Percentiles rank a stretch among this genome's conserved stretches.
These are phyloP conservation scores for Seriola aureovittata DNA, from an alignment of 2,113 vertebrate genomes.

Conservation along the genomic window DNA sequence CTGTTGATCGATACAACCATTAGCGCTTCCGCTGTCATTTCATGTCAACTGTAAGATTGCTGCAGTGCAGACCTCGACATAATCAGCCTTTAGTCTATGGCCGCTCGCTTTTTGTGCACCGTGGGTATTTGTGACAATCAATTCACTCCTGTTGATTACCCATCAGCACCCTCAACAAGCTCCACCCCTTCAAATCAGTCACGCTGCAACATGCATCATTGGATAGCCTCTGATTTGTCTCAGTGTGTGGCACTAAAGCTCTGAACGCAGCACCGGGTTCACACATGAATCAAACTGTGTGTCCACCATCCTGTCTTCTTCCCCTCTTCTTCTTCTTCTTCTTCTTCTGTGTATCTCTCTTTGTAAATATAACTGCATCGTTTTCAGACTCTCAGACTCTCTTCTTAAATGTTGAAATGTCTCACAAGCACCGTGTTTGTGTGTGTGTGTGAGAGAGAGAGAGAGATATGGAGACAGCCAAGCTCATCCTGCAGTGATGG, in stretches of 20 bases:
- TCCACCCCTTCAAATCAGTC: not conserved
- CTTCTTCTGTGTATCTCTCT: not conserved
- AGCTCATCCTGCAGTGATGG: constrained; percentile 47
- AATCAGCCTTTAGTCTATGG: not conserved
- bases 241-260: not conserved
- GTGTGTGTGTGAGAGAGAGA: constrained; percentile 6
- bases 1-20: not conserved
- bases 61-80: not conserved
- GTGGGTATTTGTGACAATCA: constrained; percentile 18
- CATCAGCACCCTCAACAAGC: not conserved
- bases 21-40: constrained; percentile 1
- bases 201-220: constrained; percentile 1
- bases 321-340: too few relatives aligned
- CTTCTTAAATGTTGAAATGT: constrained; percentile 4
- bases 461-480: constrained; percentile 12
- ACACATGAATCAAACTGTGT: not conserved
- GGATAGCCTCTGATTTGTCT: constrained; percentile 18
- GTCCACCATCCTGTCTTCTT: not conserved
- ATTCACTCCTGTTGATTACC: constrained; percentile 25
- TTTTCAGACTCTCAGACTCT: not conserved
- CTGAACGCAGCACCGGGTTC: not conserved
- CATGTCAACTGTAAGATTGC: not conserved
- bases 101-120: constrained; percentile 8
- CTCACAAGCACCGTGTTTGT: constrained; percentile 23
- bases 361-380: constrained; percentile 12